These are phyloP conservation scores for Emys orbicularis DNA, from an alignment of 2,797 vertebrate genomes.

Conservation along the genomic window DNA sequence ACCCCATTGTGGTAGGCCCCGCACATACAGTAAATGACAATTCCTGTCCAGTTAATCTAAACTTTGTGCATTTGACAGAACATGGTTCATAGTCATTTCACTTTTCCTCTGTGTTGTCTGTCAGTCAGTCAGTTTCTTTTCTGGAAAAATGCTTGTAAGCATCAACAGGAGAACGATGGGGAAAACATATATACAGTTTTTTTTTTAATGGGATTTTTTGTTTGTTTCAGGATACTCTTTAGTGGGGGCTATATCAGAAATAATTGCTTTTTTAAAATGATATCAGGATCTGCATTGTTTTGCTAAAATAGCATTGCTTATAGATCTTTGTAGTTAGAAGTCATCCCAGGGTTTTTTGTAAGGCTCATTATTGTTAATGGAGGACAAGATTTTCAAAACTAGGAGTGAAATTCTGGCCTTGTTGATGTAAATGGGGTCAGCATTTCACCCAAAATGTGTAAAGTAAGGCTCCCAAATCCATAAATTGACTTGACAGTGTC, in stretches of 20 bases:
- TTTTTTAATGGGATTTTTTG: neutral
- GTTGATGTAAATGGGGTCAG: neutral
- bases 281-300: neutral
- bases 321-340: neutral
- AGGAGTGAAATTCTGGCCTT: too few species aligned
- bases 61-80: neutral
- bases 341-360: neutral
- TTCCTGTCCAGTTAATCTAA: conserved; percentile 5
- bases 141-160: neutral
- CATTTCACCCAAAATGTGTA: neutral
- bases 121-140: neutral
- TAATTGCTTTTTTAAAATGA: neutral
- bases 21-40: neutral
- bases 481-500: neutral
- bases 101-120: neutral
- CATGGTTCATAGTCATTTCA: neutral
- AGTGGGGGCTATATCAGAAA: neutral
- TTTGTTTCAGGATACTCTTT: neutral
- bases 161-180: rapidly evolving
- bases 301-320: neutral
- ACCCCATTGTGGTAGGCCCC: neutral
- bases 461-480: neutral
- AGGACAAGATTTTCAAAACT: neutral
- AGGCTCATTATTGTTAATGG: neutral
- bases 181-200: neutral